These are phyloP conservation scores for Lacerta viridis DNA, from an alignment of 2,797 vertebrate genomes.

Conservation along the genomic window DNA sequence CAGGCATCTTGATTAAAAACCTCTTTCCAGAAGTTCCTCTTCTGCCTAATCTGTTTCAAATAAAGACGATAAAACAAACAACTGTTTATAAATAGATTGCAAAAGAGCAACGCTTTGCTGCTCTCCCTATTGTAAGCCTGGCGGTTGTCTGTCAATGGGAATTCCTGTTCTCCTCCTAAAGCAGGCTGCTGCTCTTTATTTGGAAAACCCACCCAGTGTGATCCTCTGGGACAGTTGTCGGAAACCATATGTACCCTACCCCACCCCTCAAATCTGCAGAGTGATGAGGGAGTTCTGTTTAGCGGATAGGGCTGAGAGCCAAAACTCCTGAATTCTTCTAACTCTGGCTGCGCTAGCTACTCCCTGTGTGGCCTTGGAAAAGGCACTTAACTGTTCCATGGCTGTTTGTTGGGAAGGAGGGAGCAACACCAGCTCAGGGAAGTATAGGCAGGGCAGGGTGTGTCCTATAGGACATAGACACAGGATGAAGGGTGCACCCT, in stretches of 20 bases:
- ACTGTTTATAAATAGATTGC: constrained; percentile 78
- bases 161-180: constrained; percentile 67
- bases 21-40: constrained; percentile 77
- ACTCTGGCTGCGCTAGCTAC: constrained; percentile 22
- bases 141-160: constrained; percentile 59
- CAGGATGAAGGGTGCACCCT: not conserved
- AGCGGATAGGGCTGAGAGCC: constrained; percentile 34
- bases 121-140: constrained; percentile 54
- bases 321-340: constrained; percentile 24
- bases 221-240: constrained; percentile 55
- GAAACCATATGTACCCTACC: constrained; percentile 55
- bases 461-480: not conserved
- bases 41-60: constrained; percentile 77
- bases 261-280: constrained; percentile 43
- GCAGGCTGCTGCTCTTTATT: constrained; percentile 69
- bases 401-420: not conserved
- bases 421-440: not conserved
- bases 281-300: constrained; percentile 31
- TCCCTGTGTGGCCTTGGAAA: constrained; percentile 48
- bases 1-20: constrained; percentile 74
- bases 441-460: constrained; percentile 6
- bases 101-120: constrained; percentile 62
- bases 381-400: not conserved
- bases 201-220: constrained; percentile 60
- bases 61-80: constrained; percentile 81